phyloP scores from a whole-genome alignment of 2,797 vertebrate species.

The Oophaga sylvatica region DNA sequence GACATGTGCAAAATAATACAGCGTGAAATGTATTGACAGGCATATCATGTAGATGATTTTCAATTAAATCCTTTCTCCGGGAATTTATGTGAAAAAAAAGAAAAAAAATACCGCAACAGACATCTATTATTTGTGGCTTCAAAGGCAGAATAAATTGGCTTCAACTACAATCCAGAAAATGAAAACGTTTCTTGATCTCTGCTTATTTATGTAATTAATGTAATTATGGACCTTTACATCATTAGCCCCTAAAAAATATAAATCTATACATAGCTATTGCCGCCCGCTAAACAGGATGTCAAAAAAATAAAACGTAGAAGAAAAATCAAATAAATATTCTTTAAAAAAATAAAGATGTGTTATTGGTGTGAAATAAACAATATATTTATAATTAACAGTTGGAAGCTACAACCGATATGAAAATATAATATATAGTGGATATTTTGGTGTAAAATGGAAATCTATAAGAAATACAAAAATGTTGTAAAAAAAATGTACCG shows the following conservation, averaged over 20 bases:
- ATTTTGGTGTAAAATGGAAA: no score
- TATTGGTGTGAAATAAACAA: background rate
- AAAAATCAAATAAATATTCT: background rate
- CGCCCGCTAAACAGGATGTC: background rate
- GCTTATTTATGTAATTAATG: constrained; percentile 20
- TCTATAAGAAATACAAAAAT: no score
- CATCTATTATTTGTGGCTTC: constrained; percentile 39
- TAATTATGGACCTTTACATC: background rate
- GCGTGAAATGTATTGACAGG: constrained; percentile 65
- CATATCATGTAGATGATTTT: constrained; percentile 62
- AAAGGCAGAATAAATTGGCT: constrained; percentile 30
- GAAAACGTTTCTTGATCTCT: constrained; percentile 1
- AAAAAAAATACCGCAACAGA: constrained; percentile 49
- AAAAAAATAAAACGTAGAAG: background rate
- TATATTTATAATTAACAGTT: background rate
- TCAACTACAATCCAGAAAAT: background rate
- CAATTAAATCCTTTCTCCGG: constrained; percentile 63
- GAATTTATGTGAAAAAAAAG: constrained; percentile 47
- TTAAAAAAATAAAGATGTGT: no score
- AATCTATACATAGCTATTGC: background rate
- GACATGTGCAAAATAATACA: constrained; percentile 67
- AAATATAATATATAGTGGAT: no score
- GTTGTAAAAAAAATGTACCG: no score
- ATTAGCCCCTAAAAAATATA: background rate
- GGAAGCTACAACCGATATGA: background rate